Percentiles rank a stretch among this genome's conserved stretches.
phyloP scores from a whole-genome alignment of 2,888 invertebrate species.

The Hipparchia semele region DNA sequence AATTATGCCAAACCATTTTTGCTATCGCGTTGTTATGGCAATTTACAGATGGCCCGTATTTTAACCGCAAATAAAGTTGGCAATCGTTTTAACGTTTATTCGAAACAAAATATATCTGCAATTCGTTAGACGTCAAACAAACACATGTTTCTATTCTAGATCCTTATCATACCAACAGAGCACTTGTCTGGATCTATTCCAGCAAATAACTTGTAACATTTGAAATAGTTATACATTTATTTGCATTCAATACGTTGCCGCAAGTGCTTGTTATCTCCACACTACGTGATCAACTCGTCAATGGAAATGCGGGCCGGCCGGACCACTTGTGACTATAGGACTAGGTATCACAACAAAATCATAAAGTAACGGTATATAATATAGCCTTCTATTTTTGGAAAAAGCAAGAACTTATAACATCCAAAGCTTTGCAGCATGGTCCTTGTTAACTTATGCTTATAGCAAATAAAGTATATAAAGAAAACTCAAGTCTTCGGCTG shows the following conservation, averaged over 20 bases:
- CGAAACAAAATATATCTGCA: background rate
- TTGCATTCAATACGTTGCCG: conserved; percentile 2
- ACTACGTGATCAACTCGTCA: background rate
- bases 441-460: no score
- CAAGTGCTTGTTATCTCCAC: conserved; percentile 11
- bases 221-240: conserved; percentile 1
- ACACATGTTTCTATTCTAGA: conserved; percentile 12
- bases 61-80: no score
- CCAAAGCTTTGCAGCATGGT: no score
- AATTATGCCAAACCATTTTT: no score
- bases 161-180: conserved; percentile 17
- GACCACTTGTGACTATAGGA: background rate
- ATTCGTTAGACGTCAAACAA: background rate
- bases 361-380: background rate
- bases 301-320: background rate
- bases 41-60: no score
- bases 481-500: no score
- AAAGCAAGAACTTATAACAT: no score
- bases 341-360: background rate
- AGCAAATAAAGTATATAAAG: no score
- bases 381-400: no score
- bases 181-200: conserved; percentile 15
- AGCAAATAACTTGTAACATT: conserved; percentile 15
- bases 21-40: no score
- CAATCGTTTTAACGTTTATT: no score